phyloP scores from a whole-genome alignment of 2,888 invertebrate genomes.

The Drosophila multiciliata region DNA sequence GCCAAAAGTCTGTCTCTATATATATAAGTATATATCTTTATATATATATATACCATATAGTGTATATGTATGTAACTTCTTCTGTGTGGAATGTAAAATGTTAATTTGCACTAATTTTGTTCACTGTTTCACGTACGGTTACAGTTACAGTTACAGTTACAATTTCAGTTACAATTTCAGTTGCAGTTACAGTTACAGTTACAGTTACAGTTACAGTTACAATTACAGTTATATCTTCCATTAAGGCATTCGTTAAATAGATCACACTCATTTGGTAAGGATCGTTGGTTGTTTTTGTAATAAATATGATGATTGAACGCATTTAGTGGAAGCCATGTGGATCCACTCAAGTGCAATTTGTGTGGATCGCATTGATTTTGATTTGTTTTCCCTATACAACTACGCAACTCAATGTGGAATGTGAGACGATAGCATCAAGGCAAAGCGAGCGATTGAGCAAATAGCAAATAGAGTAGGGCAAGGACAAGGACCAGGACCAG shows the following conservation, averaged over 20 bases:
- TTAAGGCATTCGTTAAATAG: constrained; percentile 59
- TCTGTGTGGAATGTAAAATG: constrained; percentile 14
- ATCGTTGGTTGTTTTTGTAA: constrained; percentile 12
- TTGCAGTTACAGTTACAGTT: neutral
- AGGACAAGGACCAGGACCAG: constrained; percentile 4
- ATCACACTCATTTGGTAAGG: constrained; percentile 58
- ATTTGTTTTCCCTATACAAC: too few relatives aligned
- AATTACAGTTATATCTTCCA: constrained; percentile 41
- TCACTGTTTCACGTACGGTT: constrained; percentile 12
- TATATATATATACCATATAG: neutral
- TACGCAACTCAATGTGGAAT: constrained; percentile 1
- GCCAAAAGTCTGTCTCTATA: neutral
- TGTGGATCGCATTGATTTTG: constrained; percentile 11
- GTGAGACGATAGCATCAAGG: neutral
- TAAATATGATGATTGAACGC: constrained; percentile 18
- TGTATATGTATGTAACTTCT: constrained; percentile 3
- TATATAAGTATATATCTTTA: neutral
- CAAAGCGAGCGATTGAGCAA: constrained; percentile 13
- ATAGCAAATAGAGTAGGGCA: constrained; percentile 4
- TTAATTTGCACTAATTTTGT: constrained; percentile 25
- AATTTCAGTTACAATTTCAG: neutral
- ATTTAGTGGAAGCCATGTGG: constrained; percentile 1
- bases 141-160: neutral
- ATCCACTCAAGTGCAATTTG: neutral
- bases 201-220: constrained; percentile 9